phyloP scores from a whole-genome alignment of 2,113 vertebrate genomes.

The Galeopterus variegatus region DNA sequence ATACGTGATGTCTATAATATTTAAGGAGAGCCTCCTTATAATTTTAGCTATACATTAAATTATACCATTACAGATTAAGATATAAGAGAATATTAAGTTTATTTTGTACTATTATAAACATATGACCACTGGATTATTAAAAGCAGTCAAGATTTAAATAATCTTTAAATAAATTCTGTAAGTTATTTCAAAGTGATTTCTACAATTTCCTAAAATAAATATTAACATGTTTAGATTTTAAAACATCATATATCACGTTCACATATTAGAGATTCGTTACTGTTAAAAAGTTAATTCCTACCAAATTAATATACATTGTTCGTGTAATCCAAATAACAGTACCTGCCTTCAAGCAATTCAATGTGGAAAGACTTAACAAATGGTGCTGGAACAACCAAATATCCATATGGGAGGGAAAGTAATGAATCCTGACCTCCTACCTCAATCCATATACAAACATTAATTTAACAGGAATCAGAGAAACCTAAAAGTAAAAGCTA shows the following conservation, averaged over 20 bases:
- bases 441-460: background rate
- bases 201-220: background rate
- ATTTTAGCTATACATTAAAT: background rate
- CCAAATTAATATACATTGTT: background rate
- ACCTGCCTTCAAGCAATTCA: background rate
- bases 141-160: background rate
- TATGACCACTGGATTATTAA: background rate
- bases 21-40: background rate
- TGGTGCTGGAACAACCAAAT: background rate
- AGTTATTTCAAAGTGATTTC: slow-evolving; percentile 43
- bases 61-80: background rate
- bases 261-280: background rate
- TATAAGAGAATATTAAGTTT: background rate
- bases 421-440: background rate
- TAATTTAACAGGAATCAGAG: background rate
- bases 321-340: background rate
- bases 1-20: background rate
- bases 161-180: slow-evolving; percentile 48
- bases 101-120: background rate
- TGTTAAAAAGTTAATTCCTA: slow-evolving; percentile 33
- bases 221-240: slow-evolving; percentile 2
- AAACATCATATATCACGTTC: background rate
- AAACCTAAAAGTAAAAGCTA: background rate
- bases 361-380: background rate
- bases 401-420: no score